Base-by-base conservation (phyloP, 2,797 vertebrate genomes). In the Lophius americanus region DNA sequence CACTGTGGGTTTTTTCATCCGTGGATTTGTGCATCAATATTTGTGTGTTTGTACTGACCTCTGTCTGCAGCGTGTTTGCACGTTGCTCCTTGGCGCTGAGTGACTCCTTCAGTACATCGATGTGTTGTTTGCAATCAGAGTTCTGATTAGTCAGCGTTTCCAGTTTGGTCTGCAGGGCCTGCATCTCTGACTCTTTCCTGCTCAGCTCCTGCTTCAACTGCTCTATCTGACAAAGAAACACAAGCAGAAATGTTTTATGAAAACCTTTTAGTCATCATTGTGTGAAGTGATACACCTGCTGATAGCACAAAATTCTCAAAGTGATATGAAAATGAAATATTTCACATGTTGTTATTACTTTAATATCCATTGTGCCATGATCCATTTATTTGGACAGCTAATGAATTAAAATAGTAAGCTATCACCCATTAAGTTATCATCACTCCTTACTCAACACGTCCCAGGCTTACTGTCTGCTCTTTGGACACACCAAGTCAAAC, bases 141-240 rank as follows among this genome's bases (percentile, higher is more conserved):
- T 99, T 99, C 91, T 99, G 98, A 95, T 99, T 99, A 92, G 94
- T 96, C 90, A 99, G 93, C 4, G 98, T 98, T 88, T 99, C 97
- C 66, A 99, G 94, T 92, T 99, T 98, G 87, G 98, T 99, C 94
- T 99, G 97, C 94, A 98, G 94, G 82, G 96, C 96, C 94, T 98
- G 96, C 93, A 98, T 96, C 93, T 99, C 97, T 3, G 96, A 93
- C 81, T 99, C 97, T 87, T 98, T 99, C 92, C 96, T 98, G 83
- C 95, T 97, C 87, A 98, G 91, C 79, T 99, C 98, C 87, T 97
- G 96, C 85, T 99, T 99, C 91, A 95, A 88, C 79, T 98, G 96
- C 84, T 99, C 98, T 75, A 96, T 96, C 98, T 99, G 88, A 86
- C 75, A 35, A 81, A 78, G 32, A 64, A 54, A 78, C 43, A 78